Percentiles rank a stretch among this genome's conserved stretches.
These are phyloP conservation scores for Andricus grossulariae DNA, from an alignment of 1,140 invertebrate genomes.

Conservation along the genomic window DNA sequence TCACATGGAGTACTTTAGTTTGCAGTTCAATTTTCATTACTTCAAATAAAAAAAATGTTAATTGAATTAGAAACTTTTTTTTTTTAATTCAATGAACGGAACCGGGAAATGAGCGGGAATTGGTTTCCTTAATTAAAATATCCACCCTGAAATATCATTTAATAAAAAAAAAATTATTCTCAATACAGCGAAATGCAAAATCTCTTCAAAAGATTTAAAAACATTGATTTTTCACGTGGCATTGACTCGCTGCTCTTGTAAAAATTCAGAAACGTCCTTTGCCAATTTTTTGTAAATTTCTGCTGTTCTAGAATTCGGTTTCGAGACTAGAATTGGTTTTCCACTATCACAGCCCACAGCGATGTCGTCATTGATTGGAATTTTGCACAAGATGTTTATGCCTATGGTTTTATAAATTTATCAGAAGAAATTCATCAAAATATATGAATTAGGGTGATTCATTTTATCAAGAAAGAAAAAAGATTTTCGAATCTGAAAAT, in stretches of 20 bases:
- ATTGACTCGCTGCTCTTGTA: conserved; percentile 54
- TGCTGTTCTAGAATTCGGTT: conserved; percentile 79
- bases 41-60: too few species aligned
- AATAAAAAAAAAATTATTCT: conserved; percentile 6
- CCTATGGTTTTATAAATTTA: conserved; percentile 40
- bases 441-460: neutral
- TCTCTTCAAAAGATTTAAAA: too few species aligned
- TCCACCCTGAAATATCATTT: neutral
- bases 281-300: conserved; percentile 78
- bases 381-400: conserved; percentile 80
- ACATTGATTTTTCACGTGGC: neutral
- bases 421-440: conserved; percentile 13
- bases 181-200: neutral
- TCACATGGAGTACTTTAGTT: too few species aligned
- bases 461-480: too few species aligned
- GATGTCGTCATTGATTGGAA: conserved; percentile 85
- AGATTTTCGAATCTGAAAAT: too few species aligned
- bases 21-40: too few species aligned
- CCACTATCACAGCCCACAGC: conserved; percentile 84
- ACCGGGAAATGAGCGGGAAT: neutral
- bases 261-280: conserved; percentile 75
- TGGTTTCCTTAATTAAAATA: neutral
- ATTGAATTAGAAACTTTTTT: too few species aligned
- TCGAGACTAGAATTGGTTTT: conserved; percentile 84
- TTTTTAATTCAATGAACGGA: too few species aligned